Evolutionary conservation across 2,888 invertebrate genomes (phyloP).

Genomic region (Catocala sponsa): DNA sequence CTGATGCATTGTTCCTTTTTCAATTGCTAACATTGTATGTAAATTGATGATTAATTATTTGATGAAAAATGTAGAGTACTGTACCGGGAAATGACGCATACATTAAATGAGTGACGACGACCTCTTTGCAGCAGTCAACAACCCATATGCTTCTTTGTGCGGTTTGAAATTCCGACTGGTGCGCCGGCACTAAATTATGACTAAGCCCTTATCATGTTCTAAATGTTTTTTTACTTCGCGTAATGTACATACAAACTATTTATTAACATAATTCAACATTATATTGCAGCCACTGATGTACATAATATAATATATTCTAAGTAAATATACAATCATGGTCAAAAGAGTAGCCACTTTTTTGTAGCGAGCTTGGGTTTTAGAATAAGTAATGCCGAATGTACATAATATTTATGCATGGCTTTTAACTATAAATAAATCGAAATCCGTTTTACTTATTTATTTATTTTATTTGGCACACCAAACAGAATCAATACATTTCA

Average conservation of each 20-base stretch:
- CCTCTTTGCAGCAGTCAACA: conserved; percentile 69
- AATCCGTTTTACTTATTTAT: too few relatives aligned
- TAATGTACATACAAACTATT: conserved; percentile 11
- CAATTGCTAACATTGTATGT: conserved; percentile 46
- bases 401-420: too few relatives aligned
- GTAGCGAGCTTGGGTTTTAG: too few relatives aligned
- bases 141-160: conserved; percentile 77
- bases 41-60: conserved; percentile 59
- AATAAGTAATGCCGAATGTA: too few relatives aligned
- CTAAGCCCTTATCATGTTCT: conserved; percentile 74
- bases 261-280: too few relatives aligned
- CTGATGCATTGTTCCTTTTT: conserved; percentile 32
- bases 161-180: conserved; percentile 74
- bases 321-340: too few relatives aligned
- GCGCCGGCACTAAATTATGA: conserved; percentile 74
- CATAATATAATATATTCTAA: too few relatives aligned
- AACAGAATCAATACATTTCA: too few relatives aligned
- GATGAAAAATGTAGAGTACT: conserved; percentile 60
- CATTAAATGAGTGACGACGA: conserved; percentile 67
- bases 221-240: conserved; percentile 49
- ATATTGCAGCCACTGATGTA: too few relatives aligned
- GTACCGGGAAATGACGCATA: conserved; percentile 77
- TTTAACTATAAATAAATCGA: too few relatives aligned
- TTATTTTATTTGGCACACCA: too few relatives aligned
- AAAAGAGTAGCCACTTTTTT: too few relatives aligned